Conservation (phyloP, 2,888 invertebrate genomes). For the Unio pictorum region DNA sequence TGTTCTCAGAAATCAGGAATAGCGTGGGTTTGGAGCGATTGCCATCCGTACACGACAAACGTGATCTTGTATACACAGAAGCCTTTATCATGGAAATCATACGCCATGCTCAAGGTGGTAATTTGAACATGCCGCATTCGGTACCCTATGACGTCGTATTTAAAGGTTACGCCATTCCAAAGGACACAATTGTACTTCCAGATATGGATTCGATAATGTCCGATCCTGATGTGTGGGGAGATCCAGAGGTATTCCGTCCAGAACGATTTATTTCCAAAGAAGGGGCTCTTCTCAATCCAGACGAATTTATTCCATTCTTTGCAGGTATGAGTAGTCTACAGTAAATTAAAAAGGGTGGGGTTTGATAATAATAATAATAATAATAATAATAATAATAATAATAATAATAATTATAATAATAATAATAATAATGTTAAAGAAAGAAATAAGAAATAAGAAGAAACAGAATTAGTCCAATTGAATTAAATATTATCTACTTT, state of each 20-base stretch:
- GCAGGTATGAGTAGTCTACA: slow-evolving; percentile 2
- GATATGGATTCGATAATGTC: neutral
- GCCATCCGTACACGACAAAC: slow-evolving; percentile 2
- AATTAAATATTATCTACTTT: no score
- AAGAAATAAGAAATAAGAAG: no score
- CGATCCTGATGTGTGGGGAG: neutral
- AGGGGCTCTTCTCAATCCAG: neutral
- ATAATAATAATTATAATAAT: no score
- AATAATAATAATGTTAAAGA: no score
- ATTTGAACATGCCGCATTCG: neutral
- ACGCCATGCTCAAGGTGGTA: neutral
- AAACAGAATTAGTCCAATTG: no score
- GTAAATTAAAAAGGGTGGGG: no score
- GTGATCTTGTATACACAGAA: neutral
- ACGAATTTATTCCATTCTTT: slow-evolving; percentile 4
- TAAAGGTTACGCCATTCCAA: slow-evolving; percentile 1
- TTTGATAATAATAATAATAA: no score
- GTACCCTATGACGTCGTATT: neutral
- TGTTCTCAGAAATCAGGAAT: neutral
- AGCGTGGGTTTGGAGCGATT: neutral
- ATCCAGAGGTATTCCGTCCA: slow-evolving; percentile 2
- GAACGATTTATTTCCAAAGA: neutral
- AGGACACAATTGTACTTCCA: neutral
- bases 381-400: no score
- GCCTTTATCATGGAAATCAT: slow-evolving; percentile 3